Evolutionary conservation across 35 echinoderm and acorn worm species (phyloP), one percentile per base, ranked within the genome.

Genomic region (Ophioderma brevispina): DNA sequence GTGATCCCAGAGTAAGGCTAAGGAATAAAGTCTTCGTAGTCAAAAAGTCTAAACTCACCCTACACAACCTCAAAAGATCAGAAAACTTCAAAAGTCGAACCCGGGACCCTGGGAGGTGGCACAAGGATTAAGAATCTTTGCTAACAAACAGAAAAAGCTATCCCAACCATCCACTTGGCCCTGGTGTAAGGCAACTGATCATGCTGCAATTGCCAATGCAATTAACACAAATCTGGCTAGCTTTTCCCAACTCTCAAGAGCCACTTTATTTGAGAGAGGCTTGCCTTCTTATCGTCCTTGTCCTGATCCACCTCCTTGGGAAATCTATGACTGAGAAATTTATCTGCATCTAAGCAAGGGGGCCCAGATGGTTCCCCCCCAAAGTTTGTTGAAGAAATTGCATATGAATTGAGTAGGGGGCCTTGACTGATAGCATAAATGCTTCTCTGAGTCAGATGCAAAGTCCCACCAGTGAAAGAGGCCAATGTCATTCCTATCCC

Each of bases 391-490:
- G 78, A 88, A 35, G 86, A 52, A 31, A 38, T 88, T n/a, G 75
- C 86, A 30, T 88, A 88, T 25, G 86, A 88, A 36, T 79, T 21
- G 18, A 88, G 86, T 50, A n/a, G n/a, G 40, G 39, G 33, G 75
- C 86, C 31, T 36, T 88, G 23, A 88, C 86, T 13, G 77, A 88
- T 40, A 88, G 78, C 8, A 46, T 78, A 2, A 88, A 88, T 78
- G 39, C 75, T 3, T 88, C 86, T 6, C 25, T 88, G 25, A 8
- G 21, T 11, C 46, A 52, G 21, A 41, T n/a, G 86, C 39, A 88
- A 78, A 39, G 86, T 88, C 8, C 86, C 86, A 19, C 75, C 78
- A 46, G 78, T 70, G 76, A 88, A 88, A 35, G 75, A 88, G 31
- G 75, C 86, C 0, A 88, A 88, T 88, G 38, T 87, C 23, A 77